These are phyloP conservation scores for Dipodomys ordii DNA, from an alignment of 2,113 vertebrate genomes.

Conservation along the genomic window DNA sequence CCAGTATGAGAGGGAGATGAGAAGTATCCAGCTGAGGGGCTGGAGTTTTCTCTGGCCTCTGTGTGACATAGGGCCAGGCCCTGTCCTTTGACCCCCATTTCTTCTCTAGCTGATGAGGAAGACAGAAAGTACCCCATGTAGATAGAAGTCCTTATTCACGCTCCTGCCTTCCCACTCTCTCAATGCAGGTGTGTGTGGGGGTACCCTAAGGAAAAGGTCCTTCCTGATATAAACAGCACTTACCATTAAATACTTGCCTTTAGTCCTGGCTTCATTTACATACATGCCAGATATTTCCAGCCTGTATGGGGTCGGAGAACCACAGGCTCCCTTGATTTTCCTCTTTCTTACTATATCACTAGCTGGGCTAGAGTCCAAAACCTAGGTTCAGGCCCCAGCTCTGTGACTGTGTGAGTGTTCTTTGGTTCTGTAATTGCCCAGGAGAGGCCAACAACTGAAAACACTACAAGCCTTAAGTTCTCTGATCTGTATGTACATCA, in stretches of 20 bases:
- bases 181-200: too few relatives aligned
- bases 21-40: not conserved
- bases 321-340: not conserved
- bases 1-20: fast-evolving
- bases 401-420: not conserved
- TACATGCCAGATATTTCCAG: not conserved
- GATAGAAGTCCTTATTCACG: not conserved
- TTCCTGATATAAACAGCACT: not conserved
- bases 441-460: not conserved
- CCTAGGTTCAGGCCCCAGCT: not conserved
- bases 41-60: not conserved
- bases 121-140: not conserved
- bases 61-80: not conserved
- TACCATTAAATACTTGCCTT: not conserved
- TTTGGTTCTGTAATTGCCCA: not conserved
- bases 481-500: constrained; percentile 13
- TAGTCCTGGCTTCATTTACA: not conserved
- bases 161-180: not conserved
- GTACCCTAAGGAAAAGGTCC: not conserved
- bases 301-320: not conserved
- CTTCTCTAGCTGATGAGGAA: not conserved
- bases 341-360: not conserved
- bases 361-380: not conserved
- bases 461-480: not conserved
- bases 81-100: not conserved